These are phyloP conservation scores for Paralichthys olivaceus DNA, from an alignment of 2,113 vertebrate genomes.

Conservation along the genomic window DNA sequence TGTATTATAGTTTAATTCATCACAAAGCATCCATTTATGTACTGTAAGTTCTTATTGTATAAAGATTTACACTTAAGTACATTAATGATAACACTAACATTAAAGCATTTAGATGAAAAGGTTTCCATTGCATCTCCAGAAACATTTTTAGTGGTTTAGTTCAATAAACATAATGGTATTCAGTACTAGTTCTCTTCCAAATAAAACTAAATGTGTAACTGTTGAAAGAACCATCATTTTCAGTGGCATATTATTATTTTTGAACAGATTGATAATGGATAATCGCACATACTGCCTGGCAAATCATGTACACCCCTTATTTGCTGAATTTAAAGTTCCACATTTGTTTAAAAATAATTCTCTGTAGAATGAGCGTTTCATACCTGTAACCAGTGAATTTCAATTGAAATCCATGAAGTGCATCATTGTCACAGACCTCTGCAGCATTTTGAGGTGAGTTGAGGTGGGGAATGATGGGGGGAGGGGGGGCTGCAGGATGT, in stretches of 20 bases:
- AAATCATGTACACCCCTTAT: not conserved
- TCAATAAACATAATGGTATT: not conserved
- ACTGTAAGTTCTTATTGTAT: not conserved
- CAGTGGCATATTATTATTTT: not conserved
- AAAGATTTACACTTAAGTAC: not conserved
- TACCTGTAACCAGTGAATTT: conserved; percentile 63
- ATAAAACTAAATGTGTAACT: not conserved
- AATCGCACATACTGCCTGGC: not conserved
- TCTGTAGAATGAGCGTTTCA: conserved; percentile 56
- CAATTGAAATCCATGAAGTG: conserved; percentile 58
- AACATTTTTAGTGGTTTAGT: not conserved
- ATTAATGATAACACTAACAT: not conserved
- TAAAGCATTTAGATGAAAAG: not conserved
- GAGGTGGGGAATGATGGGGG: conserved; percentile 35
- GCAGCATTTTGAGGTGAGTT: conserved; percentile 27
- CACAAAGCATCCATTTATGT: too few species aligned
- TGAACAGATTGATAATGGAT: not conserved
- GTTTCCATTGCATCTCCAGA: too few species aligned
- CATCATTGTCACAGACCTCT: conserved; percentile 46
- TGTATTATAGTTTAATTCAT: too few species aligned
- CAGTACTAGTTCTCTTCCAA: not conserved
- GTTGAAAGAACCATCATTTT: not conserved
- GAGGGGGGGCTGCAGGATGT: conserved; percentile 51
- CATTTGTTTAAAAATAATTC: not conserved
- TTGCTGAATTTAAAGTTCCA: conserved; percentile 10